Evolutionary conservation across 2,888 invertebrate genomes (phyloP), one percentile per base, ranked within the genome.

Genomic region (Chymomyza fuscimana): DNA sequence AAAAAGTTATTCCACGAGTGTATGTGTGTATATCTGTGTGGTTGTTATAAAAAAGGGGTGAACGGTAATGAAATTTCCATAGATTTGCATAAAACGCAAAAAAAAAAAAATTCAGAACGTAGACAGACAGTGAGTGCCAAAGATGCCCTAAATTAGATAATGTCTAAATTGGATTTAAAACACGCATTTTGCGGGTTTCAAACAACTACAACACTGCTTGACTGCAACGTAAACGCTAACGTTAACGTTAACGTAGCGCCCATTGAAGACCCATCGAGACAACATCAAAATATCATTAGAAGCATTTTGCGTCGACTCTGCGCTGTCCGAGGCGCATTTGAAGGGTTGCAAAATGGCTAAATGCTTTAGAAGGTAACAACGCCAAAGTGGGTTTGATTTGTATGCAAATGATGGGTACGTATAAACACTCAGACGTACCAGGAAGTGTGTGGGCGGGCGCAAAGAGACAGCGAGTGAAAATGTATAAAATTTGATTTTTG

Each of bases 131-230:
- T 76, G 72, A 68, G 76, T 68, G 76, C 58, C 65, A 73, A 54
- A 82, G 89, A 89, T 89, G 89, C 86, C 87, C 88, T 82, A 90
- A 90, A 90, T 90, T 90, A 90, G 89, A 90, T 90, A 90, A 90
- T 87, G 90, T 89, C 84, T 88, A 90, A 90, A 90, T 90, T 90
- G 90, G 90, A 90, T 90, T 90, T 90, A 82, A 89, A 87, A 89
- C 89, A 89, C 86, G 89, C 89, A 89, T 86, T 89, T 89, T 89
- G 89, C 88, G 89, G 89, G 89, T 87, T 89, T 89, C 89, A 74
- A 79, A 69, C 74, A 36, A 67, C 63, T 50, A 73, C 54, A 22
- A 32, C 32, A 32, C 32, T 32, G 32, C 32, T 40, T 32, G 40
- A 59, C 63, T 66, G 64, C 70, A 65, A 64, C 16, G 5, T 54